phyloP scores from a whole-genome alignment of 2,888 invertebrate species.

The Ecliptopera silaceata region DNA sequence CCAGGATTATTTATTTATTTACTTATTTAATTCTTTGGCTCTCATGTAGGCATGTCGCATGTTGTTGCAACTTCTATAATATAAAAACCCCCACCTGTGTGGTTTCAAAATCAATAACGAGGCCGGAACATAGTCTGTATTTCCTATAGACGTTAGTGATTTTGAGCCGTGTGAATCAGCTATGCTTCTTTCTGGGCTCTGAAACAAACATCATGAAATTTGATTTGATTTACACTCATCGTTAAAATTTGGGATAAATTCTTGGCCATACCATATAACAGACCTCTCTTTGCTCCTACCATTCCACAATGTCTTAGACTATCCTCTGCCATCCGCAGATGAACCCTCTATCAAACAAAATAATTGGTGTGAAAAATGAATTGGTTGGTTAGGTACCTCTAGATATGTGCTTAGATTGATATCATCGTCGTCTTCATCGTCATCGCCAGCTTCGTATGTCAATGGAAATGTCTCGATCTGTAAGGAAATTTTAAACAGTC shows the following conservation, averaged over 20 bases:
- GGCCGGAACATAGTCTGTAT: slow-evolving; percentile 56
- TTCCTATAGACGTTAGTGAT: slow-evolving; percentile 63
- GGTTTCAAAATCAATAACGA: slow-evolving; percentile 60
- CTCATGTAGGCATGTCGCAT: too few relatives aligned
- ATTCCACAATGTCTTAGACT: too few relatives aligned
- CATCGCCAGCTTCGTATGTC: slow-evolving; percentile 62
- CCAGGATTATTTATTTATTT: too few relatives aligned
- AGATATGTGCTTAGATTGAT: slow-evolving; percentile 44
- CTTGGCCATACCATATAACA: too few relatives aligned
- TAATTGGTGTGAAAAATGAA: too few relatives aligned
- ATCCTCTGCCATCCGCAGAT: too few relatives aligned
- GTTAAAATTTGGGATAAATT: too few relatives aligned
- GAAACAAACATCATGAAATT: slow-evolving; percentile 3
- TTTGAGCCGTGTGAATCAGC: slow-evolving; percentile 70
- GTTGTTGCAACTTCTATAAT: too few relatives aligned
- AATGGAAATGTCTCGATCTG: slow-evolving; percentile 50
- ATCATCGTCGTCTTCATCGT: slow-evolving; percentile 54
- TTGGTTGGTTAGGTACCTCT: slow-evolving; percentile 45
- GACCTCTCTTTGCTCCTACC: too few relatives aligned
- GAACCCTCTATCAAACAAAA: not conserved
- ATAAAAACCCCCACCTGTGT: slow-evolving; percentile 51
- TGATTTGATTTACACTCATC: too few relatives aligned
- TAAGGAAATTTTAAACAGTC: too few relatives aligned
- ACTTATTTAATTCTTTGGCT: too few relatives aligned
- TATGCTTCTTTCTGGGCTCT: slow-evolving; percentile 70